These are phyloP conservation scores for Strigops habroptila DNA, from an alignment of 2,113 vertebrate genomes.

Conservation along the genomic window DNA sequence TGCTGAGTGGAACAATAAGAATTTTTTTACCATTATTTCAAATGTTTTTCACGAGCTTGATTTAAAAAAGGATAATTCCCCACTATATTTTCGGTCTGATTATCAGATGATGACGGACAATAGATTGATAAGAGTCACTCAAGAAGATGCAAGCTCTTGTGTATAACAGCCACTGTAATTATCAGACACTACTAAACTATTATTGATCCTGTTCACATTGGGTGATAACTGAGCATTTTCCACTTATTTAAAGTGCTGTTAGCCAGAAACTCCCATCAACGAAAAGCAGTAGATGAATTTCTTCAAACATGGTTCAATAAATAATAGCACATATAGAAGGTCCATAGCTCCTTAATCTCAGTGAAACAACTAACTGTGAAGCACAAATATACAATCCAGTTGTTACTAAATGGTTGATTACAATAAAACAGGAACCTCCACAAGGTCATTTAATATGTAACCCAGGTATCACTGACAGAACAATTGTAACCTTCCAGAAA, in stretches of 20 bases:
- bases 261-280: conserved; percentile 83
- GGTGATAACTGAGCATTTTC: conserved; percentile 89
- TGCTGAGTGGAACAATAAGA: conserved; percentile 66
- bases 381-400: conserved; percentile 31
- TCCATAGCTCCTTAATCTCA: conserved; percentile 62
- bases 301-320: conserved; percentile 82
- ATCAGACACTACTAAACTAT: conserved; percentile 87
- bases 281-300: conserved; percentile 84
- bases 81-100: conserved; percentile 77
- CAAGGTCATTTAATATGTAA: conserved; percentile 62
- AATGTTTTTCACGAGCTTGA: conserved; percentile 76
- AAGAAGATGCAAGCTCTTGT: conserved; percentile 85
- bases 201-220: conserved; percentile 84
- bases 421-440: conserved; percentile 26
- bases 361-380: conserved; percentile 61
- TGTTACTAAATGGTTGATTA: conserved; percentile 58
- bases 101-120: conserved; percentile 86
- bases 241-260: conserved; percentile 91
- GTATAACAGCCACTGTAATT: conserved; percentile 89
- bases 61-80: conserved; percentile 74
- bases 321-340: conserved; percentile 61
- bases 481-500: not conserved
- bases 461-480: conserved; percentile 28
- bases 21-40: conserved; percentile 67
- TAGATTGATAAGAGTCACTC: conserved; percentile 89